Evolutionary conservation across 2,113 vertebrate genomes (phyloP), one percentile per base, ranked within the genome.

Genomic region (Hemicordylus capensis): DNA sequence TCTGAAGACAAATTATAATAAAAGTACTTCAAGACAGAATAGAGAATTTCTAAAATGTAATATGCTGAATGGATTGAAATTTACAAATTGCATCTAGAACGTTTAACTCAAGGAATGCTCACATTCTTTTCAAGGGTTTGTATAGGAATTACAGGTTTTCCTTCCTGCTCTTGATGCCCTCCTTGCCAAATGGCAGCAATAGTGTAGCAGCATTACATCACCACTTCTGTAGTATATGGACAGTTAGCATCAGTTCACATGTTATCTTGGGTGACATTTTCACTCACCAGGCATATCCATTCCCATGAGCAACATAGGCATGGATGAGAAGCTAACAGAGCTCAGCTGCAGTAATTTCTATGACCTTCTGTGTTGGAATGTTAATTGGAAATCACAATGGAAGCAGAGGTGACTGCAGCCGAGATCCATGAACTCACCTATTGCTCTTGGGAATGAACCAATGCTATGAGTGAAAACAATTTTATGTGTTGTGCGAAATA

Each of bases 1-100:
- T 81, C 34, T 15, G n/a, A 75, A 75, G 48, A 69, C 74, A 80
- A 85, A 64, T 66, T 67, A n/a, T 63, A 75, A 84, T 81, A 9
- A 44, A 66, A n/a, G 37, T 37, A 39, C n/a, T 46, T 48, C n/a
- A 66, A 37, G 61, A 48, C 26, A 39, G 34, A 76, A 58, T 28
- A 48, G 11, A 51, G 42, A 15, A 37, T 64, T 79, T 78, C 63
- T 42, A 61, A 61, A 63, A 39, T 34, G 48, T 37, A 83, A 76
- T 19, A 83, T 46, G 37, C 19, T 76, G 51, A 80, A 67, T 37
- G 31, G 17, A 61, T 84, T 83, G 44, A 72, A 46, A 74, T 44
- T 78, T 44, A 66, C 11, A 76, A 76, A 76, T 48, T 84, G 37
- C 48, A 56, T 72, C 12, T 51, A 59, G 51, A 31, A 22, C 10